Percentiles rank a stretch among this genome's conserved stretches.
phyloP scores from a whole-genome alignment of 2,797 vertebrate genomes.

The Sebastolobus alascanus region DNA sequence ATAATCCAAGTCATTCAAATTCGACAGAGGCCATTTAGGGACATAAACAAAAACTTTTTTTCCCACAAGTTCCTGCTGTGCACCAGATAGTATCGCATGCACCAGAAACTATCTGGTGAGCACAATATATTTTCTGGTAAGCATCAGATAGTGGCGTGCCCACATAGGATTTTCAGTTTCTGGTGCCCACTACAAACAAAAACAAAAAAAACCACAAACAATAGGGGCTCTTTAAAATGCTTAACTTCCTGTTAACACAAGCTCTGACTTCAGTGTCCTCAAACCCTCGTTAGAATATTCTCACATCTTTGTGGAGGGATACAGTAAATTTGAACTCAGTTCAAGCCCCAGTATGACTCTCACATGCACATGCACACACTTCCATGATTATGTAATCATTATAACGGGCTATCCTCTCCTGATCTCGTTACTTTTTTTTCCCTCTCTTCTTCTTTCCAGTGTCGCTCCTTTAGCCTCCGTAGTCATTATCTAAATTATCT shows the following conservation, averaged over 20 bases:
- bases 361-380: neutral
- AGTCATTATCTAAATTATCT: constrained; percentile 46
- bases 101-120: accelerated
- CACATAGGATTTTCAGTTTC: neutral
- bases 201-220: neutral
- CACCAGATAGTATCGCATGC: neutral
- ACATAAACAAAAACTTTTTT: neutral
- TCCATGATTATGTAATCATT: constrained; percentile 11
- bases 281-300: too few species aligned
- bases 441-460: constrained; percentile 10
- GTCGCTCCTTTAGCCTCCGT: neutral
- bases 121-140: neutral
- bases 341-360: neutral
- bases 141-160: neutral
- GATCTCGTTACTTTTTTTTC: constrained; percentile 32
- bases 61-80: neutral
- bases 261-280: neutral
- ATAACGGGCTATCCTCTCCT: constrained; percentile 37
- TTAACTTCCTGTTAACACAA: neutral
- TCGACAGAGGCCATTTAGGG: neutral
- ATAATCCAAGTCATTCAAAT: neutral
- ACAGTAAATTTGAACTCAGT: neutral
- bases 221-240: neutral
- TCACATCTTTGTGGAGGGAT: too few species aligned
- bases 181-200: neutral